Evolutionary conservation across 2,797 vertebrate genomes (phyloP), one percentile per base, ranked within the genome.

Genomic region (Percopsis omiscomaycus): DNA sequence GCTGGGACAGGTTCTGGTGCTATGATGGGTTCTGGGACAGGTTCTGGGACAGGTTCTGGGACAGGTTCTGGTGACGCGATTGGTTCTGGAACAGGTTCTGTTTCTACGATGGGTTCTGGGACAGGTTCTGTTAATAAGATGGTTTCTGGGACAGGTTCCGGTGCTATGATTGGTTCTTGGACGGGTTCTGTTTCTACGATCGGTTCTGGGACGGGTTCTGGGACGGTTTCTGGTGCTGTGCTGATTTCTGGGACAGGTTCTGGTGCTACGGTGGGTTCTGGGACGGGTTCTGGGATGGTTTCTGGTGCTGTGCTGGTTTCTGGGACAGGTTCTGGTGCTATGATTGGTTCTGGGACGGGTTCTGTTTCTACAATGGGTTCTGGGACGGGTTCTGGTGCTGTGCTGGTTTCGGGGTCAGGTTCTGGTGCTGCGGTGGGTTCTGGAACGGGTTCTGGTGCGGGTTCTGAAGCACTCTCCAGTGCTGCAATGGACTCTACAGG

Each of bases 241-340:
- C 51, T 5, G 58, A 53, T 11, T 16, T 68, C 78, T 42, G 56
- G 44, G 3, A 45, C 32, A 52, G 64, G 61, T 22, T 22, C 22
- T 22, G 22, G 22, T 22, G 22, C 22, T 22, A 22, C 22, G 22
- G 22, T 22, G 22, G 22, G 22, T 22, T 22, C 22, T 9, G 22
- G 22, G 22, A 22, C 22, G 47, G 66, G 59, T 8, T 9, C 74
- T 51, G 27, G 1, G 0, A 46, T 2, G 9, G 45, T 9, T 11
- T 46, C 45, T 46, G 45, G 45, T 46, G 13, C 45, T 46, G 45
- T 10, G 13, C 10, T 13, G 6, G 47, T 28, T 6, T 46, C 57
- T 47, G 57, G 44, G 32, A 58, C 68, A 49, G 50, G 11, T 22
- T 22, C 22, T 22, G 22, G n/a, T 8, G 4, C 32, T 22, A 37